Percentiles rank a stretch among this genome's conserved stretches.
Conservation (phyloP, 2,888 invertebrate genomes). For the Protodeltote pygarga region DNA sequence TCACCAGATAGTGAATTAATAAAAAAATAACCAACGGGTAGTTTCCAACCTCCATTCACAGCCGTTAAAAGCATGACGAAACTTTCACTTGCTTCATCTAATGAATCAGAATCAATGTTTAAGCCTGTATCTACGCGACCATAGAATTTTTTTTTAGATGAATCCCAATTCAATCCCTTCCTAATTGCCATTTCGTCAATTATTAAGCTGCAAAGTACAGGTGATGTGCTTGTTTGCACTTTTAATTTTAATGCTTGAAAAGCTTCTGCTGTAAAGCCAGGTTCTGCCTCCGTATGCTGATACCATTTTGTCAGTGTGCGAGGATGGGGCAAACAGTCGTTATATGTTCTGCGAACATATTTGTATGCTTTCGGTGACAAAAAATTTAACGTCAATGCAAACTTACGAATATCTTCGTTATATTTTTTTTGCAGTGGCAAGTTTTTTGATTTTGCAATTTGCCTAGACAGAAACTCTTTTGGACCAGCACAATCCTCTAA, state of each 20-base stretch:
- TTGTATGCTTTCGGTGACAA: slow-evolving; percentile 3
- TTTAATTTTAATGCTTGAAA: slow-evolving; percentile 2
- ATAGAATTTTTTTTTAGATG: neutral
- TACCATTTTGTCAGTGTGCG: slow-evolving; percentile 13
- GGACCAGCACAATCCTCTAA: too few relatives aligned
- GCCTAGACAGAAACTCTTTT: too few relatives aligned
- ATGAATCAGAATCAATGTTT: neutral
- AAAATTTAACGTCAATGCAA: slow-evolving; percentile 1
- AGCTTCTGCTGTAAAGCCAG: slow-evolving; percentile 3
- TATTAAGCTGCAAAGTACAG: neutral
- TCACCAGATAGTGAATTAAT: too few relatives aligned
- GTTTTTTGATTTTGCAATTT: too few relatives aligned
- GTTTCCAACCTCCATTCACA: too few relatives aligned
- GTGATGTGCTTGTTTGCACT: neutral
- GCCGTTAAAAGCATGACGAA: too few relatives aligned
- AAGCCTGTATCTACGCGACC: neutral
- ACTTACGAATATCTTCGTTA: too few relatives aligned
- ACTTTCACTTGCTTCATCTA: neutral
- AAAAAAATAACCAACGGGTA: too few relatives aligned
- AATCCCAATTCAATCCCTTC: neutral
- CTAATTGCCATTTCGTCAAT: slow-evolving; percentile 13
- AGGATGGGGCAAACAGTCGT: slow-evolving; percentile 4
- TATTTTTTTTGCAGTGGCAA: too few relatives aligned
- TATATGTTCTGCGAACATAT: slow-evolving; percentile 1
- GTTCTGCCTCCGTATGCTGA: slow-evolving; percentile 3